Percentiles rank a stretch among this genome's conserved stretches.
Evolutionary conservation across 2,113 vertebrate species (phyloP).

Genomic region (Vireo altiloquus): DNA sequence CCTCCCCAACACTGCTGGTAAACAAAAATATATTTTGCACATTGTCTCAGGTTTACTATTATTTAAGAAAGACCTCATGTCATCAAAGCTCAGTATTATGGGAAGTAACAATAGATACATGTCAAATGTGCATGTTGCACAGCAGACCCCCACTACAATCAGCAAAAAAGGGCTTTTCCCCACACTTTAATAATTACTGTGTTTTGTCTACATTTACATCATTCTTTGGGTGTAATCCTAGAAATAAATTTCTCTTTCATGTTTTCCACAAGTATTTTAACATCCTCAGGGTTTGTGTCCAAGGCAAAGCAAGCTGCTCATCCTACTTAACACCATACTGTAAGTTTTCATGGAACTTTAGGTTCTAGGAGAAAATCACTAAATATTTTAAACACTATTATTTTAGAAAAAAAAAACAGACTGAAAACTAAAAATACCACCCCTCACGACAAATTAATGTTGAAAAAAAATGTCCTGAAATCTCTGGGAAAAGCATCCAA

Average conservation of each 20-base stretch:
- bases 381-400: not conserved
- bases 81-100: not conserved
- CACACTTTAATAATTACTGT: not conserved
- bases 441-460: not conserved
- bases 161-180: not conserved
- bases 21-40: not conserved
- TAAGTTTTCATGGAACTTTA: not conserved
- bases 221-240: not conserved
- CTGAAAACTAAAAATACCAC: not conserved
- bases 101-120: not conserved
- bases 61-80: not conserved
- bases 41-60: not conserved
- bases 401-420: not conserved
- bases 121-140: not conserved
- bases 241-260: not conserved
- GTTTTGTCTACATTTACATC: not conserved
- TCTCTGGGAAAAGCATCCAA: not conserved
- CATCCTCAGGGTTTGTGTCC: not conserved
- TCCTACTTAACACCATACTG: fast-evolving
- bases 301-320: not conserved
- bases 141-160: not conserved
- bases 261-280: not conserved
- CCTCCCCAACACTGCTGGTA: not conserved
- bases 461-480: not conserved
- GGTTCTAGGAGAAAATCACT: not conserved